Evolutionary conservation across 1,140 invertebrate genomes (phyloP).

Genomic region (Arion vulgaris): DNA sequence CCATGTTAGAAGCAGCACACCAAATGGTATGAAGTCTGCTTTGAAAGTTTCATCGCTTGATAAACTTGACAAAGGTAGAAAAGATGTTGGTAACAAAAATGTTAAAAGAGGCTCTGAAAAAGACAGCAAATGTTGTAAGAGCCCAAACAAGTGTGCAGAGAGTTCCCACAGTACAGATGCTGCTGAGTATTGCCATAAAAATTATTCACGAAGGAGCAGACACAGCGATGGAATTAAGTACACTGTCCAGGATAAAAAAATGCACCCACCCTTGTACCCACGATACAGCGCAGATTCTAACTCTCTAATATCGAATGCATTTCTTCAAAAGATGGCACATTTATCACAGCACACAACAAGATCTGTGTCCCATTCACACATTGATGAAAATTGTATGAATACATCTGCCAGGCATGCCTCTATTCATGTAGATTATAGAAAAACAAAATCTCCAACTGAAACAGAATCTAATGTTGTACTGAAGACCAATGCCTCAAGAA

Average conservation of each 20-base stretch:
- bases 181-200: neutral
- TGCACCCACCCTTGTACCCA: neutral
- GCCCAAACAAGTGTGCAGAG: no score
- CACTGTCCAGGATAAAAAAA: neutral
- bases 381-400: neutral
- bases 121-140: neutral
- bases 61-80: neutral
- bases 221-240: neutral
- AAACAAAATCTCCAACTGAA: neutral
- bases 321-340: neutral
- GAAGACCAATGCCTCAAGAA: neutral
- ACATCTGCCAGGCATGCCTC: neutral
- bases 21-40: neutral
- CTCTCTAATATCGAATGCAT: neutral
- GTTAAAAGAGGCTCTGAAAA: neutral
- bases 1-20: neutral
- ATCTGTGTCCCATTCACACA: neutral
- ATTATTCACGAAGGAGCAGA: neutral
- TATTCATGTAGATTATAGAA: neutral
- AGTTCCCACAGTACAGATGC: neutral
- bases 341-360: neutral
- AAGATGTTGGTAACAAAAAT: neutral
- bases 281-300: conserved; percentile 3
- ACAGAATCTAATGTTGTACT: neutral
- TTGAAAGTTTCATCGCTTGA: neutral